Conservation (phyloP, 1,140 invertebrate species). For the Brachionus paranguensis region DNA sequence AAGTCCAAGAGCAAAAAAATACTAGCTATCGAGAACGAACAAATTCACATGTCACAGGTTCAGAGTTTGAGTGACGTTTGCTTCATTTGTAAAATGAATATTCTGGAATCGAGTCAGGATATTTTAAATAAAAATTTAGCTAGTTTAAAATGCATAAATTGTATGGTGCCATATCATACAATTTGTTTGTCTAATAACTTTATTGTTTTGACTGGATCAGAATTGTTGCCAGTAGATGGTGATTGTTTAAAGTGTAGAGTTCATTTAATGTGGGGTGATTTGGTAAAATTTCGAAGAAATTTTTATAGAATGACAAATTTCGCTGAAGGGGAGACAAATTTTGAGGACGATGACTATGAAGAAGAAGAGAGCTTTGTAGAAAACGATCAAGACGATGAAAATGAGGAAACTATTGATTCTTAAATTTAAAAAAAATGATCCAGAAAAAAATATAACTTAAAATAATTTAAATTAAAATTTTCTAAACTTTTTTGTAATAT, state of each 20-base stretch:
- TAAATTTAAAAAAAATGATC: not conserved
- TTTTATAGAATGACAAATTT: not conserved
- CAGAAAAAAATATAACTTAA: not conserved
- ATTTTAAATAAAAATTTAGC: constrained; percentile 11
- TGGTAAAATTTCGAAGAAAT: constrained; percentile 8
- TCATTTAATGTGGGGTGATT: constrained; percentile 38
- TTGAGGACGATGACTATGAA: constrained; percentile 28
- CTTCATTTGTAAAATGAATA: constrained; percentile 18
- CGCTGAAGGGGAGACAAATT: not conserved
- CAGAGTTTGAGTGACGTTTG: not conserved
- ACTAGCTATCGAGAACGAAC: not conserved
- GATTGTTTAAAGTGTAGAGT: not conserved
- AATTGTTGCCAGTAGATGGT: constrained; percentile 30
- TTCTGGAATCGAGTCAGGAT: not conserved
- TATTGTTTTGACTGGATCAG: not conserved
- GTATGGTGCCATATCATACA: not conserved
- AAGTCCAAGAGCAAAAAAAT: constrained; percentile 1
- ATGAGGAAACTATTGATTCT: not conserved
- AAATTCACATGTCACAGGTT: not conserved
- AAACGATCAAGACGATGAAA: not conserved
- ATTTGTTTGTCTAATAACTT: constrained; percentile 30
- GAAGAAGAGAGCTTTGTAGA: not conserved
- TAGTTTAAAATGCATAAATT: constrained; percentile 27
- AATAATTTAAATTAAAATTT: too few species aligned
- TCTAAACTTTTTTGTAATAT: too few species aligned